Percentiles rank a stretch among this genome's conserved stretches.
phyloP scores from a whole-genome alignment of 2,888 invertebrate genomes.

The Blastobasis adustella region DNA sequence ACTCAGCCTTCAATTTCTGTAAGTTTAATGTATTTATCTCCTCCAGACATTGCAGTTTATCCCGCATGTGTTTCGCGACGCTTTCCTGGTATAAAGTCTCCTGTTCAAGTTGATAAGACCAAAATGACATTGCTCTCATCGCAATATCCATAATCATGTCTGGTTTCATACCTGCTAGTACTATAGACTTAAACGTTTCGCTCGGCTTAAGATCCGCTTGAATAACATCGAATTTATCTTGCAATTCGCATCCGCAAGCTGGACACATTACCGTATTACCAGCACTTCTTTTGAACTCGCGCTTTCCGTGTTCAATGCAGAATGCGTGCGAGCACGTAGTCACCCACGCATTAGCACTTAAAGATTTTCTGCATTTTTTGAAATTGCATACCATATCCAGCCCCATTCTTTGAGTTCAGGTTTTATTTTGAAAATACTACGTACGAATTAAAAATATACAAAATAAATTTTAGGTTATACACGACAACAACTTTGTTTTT shows the following conservation, averaged over 20 bases:
- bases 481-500: constrained; percentile 9
- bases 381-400: constrained; percentile 70
- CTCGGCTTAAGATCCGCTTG: constrained; percentile 67
- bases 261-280: constrained; percentile 64
- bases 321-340: constrained; percentile 74
- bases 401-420: constrained; percentile 28
- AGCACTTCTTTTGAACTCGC: constrained; percentile 58
- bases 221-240: constrained; percentile 69
- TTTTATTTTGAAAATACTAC: not conserved
- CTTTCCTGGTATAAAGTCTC: constrained; percentile 67
- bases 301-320: constrained; percentile 70
- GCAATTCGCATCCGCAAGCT: constrained; percentile 64
- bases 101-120: constrained; percentile 71
- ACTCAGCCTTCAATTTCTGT: constrained; percentile 63
- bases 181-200: constrained; percentile 70
- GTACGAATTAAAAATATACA: not conserved
- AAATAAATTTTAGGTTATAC: constrained; percentile 11
- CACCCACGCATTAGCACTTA: constrained; percentile 66
- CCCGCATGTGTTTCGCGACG: constrained; percentile 59
- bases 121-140: constrained; percentile 71
- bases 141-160: constrained; percentile 72
- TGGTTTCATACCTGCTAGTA: constrained; percentile 68
- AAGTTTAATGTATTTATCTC: constrained; percentile 58
- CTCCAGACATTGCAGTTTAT: constrained; percentile 61
- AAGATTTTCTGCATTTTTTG: constrained; percentile 64